These are phyloP conservation scores for Cephus pulcher DNA, from an alignment of 2,888 invertebrate species.

Conservation along the genomic window DNA sequence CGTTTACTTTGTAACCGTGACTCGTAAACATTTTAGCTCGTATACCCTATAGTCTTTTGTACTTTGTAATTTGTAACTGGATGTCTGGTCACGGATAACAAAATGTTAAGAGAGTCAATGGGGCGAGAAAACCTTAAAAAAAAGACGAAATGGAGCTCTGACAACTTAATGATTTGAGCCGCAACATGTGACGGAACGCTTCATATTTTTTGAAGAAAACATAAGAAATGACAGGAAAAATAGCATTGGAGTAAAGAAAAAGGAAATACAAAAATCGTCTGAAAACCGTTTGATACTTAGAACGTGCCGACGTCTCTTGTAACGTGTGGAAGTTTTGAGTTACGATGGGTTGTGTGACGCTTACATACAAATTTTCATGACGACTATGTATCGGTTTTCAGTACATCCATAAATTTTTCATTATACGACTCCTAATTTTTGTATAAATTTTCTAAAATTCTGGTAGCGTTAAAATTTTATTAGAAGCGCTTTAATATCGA, in stretches of 20 bases:
- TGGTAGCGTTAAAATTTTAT: background rate
- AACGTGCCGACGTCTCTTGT: background rate
- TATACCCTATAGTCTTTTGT: conserved; percentile 11
- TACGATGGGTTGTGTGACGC: background rate
- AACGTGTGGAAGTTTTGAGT: background rate
- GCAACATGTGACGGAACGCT: background rate
- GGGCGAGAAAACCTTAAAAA: background rate
- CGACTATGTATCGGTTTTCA: background rate
- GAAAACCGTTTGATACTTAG: background rate
- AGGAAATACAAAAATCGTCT: background rate
- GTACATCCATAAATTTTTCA: background rate
- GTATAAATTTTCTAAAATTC: background rate
- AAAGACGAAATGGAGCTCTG: background rate
- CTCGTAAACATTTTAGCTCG: background rate
- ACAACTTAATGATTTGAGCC: background rate
- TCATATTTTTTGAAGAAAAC: background rate
- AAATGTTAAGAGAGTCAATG: conserved; percentile 20
- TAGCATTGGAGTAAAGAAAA: background rate
- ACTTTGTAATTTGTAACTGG: conserved; percentile 50
- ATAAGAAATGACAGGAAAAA: background rate
- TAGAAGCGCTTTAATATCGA: background rate
- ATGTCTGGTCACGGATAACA: conserved; percentile 29
- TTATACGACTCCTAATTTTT: background rate
- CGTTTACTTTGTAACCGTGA: background rate
- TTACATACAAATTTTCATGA: background rate